Base-by-base conservation (phyloP, 2,888 invertebrate species). In the Apotomis turbidana region DNA sequence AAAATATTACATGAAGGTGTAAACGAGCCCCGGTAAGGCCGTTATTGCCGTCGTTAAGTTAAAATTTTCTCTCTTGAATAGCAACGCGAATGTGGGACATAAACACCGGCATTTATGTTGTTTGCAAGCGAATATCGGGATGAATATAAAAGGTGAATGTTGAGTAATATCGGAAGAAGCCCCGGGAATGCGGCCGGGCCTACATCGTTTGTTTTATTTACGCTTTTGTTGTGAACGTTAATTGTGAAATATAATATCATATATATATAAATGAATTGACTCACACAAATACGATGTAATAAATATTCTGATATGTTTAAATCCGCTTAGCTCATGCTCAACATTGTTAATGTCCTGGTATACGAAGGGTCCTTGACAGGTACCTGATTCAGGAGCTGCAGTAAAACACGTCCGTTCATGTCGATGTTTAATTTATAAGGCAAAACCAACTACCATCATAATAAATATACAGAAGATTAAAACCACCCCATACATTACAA, bases 31-130 rank as follows among this genome's bases (percentile, higher is more conserved):
- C 82, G 85, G 83, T 77, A 79, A 85, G 81, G 79, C 85, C 82
- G 83, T 90, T 90, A 90, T 89, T 88, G 85, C 87, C 82, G 79
- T 85, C 88, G 89, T 90, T 89, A 89, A 88, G 85, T 88, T 88
- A 86, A 90, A 90, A 89, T 85, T 88, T 87, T 88, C 88, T 85
- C 85, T 83, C 82, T 82, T 86, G 85, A 86, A 88, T 87, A 85
- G 86, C 84, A 80, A 79, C 83, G 84, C 79, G 82, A 87, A 86
- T 84, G 85, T 82, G 83, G 83, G 78, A 81, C 82, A 86, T 88
- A 88, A 89, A 89, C 87, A 86, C 83, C 76, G 76, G 79, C 84
- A 82, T 88, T 88, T 86, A 84, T 86, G 85, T 84, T 88, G 86
- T 88, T 88, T 85, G 84, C 85, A 81, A 81, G 81, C 81, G 79